Percentiles rank a stretch among this genome's conserved stretches.
phyloP scores from a whole-genome alignment of 2,797 vertebrate genomes.

The Prionace glauca region DNA sequence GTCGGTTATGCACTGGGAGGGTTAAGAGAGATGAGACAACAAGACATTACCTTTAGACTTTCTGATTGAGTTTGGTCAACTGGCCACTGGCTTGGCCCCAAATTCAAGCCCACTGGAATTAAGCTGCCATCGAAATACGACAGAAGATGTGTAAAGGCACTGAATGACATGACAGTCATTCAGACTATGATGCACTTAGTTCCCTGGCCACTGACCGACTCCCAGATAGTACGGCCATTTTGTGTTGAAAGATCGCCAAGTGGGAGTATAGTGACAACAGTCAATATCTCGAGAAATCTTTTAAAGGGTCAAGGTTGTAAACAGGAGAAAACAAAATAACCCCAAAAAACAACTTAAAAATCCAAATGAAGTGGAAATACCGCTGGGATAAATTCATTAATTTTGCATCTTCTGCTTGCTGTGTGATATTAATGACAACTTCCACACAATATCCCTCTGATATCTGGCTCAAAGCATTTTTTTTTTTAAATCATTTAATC shows the following conservation, averaged over 20 bases:
- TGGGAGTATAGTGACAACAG: neutral
- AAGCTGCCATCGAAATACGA: neutral
- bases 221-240: neutral
- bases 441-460: neutral
- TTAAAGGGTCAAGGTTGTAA: too few relatives aligned
- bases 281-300: neutral
- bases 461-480: neutral
- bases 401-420: neutral
- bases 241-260: neutral
- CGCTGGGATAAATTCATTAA: neutral
- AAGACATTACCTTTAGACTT: neutral
- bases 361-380: neutral
- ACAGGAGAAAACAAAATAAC: neutral
- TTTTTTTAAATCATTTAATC: constrained; percentile 18
- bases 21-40: neutral
- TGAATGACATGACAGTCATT: neutral
- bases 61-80: neutral
- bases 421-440: neutral
- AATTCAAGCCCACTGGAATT: neutral
- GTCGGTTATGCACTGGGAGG: too few relatives aligned
- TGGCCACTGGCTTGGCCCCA: neutral
- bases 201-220: neutral
- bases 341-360: neutral
- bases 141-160: too few relatives aligned
- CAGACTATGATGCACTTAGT: neutral